Evolutionary conservation across 2,888 invertebrate genomes (phyloP).

Genomic region (Melanostoma scalare): DNA sequence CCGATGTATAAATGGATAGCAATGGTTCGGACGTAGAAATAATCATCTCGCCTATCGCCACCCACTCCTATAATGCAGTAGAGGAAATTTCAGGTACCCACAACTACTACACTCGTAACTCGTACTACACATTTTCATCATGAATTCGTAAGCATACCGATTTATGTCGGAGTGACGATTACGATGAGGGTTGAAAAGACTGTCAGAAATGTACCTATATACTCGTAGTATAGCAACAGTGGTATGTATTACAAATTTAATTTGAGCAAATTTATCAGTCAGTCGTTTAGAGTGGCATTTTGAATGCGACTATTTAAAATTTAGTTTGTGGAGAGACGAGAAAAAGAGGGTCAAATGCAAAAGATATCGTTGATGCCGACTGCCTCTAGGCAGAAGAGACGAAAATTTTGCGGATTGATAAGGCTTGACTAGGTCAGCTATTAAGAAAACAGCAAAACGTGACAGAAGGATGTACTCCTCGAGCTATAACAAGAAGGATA

Average conservation of each 20-base stretch:
- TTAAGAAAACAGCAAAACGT: conserved; percentile 26
- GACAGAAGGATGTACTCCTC: conserved; percentile 19
- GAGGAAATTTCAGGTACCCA: conserved; percentile 33
- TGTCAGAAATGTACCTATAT: conserved; percentile 40
- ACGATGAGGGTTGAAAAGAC: conserved; percentile 57
- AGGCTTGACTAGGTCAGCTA: conserved; percentile 36
- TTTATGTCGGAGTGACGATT: conserved; percentile 61
- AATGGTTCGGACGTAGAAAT: conserved; percentile 40
- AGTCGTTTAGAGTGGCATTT: conserved; percentile 62
- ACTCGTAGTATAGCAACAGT: conserved; percentile 17
- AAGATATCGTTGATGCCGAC: conserved; percentile 10
- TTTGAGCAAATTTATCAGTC: conserved; percentile 70
- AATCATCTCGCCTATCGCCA: background rate
- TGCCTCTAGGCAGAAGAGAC: conserved; percentile 21
- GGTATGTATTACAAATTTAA: conserved; percentile 59
- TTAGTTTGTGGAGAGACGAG: conserved; percentile 4
- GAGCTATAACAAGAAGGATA: conserved; percentile 8
- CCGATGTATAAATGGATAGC: conserved; percentile 49
- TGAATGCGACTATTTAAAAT: conserved; percentile 60
- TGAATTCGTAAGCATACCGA: conserved; percentile 67
- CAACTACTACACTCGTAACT: conserved; percentile 8
- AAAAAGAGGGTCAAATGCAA: conserved; percentile 25
- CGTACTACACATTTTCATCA: conserved; percentile 53
- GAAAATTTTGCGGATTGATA: conserved; percentile 31
- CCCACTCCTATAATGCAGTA: conserved; percentile 17